A percentile compares a stretch with the other conserved stretches of the same genome.
Evolutionary conservation across 2,888 invertebrate genomes (phyloP).

Genomic region (Resseliella maxima): DNA sequence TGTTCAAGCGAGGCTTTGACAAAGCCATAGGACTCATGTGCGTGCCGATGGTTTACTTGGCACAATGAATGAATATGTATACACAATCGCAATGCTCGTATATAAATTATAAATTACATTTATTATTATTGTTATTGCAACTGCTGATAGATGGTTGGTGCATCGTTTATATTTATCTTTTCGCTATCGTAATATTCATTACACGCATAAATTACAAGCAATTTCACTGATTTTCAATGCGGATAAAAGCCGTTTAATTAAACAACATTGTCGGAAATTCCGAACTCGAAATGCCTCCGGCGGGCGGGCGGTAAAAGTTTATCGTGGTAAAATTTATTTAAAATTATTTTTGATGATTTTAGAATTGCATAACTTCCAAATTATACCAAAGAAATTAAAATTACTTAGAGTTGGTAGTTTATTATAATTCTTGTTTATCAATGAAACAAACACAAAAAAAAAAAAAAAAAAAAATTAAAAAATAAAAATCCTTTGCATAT

Average conservation of each 20-base stretch:
- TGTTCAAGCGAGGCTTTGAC: neutral
- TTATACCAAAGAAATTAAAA: too few relatives aligned
- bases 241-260: conserved; percentile 46
- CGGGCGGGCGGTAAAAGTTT: too few relatives aligned
- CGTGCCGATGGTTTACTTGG: neutral
- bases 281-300: too few relatives aligned
- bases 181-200: conserved; percentile 2
- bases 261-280: conserved; percentile 1
- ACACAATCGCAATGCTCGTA: neutral
- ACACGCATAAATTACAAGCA: neutral
- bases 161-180: neutral
- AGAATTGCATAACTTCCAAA: too few relatives aligned
- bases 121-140: conserved; percentile 14
- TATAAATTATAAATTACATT: conserved; percentile 24
- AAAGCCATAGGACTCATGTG: neutral
- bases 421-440: neutral
- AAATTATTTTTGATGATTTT: too few relatives aligned
- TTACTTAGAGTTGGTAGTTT: too few relatives aligned
- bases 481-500: neutral
- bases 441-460: too few relatives aligned
- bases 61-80: neutral
- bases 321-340: too few relatives aligned
- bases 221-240: neutral
- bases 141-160: conserved; percentile 7
- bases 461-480: neutral